Conservation (phyloP, 1,140 invertebrate species). For the Diorhabda sublineata region DNA sequence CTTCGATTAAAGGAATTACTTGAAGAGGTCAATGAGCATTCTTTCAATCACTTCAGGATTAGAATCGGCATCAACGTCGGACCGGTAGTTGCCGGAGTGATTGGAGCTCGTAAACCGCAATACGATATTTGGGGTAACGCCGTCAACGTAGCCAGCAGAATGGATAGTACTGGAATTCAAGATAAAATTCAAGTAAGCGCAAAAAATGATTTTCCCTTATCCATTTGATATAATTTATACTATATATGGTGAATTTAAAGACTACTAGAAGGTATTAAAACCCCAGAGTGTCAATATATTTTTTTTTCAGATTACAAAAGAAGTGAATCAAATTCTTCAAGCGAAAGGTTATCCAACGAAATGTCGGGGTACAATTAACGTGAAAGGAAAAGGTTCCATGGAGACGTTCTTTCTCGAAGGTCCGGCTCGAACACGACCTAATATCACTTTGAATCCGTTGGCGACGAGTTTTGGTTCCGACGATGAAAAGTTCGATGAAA, state of each 20-base stretch:
- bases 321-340: slow-evolving; percentile 74
- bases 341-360: slow-evolving; percentile 69
- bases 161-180: slow-evolving; percentile 79
- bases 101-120: slow-evolving; percentile 87
- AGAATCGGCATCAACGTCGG: slow-evolving; percentile 93
- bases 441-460: slow-evolving; percentile 44
- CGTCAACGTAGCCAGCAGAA: slow-evolving; percentile 87
- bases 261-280: slow-evolving; percentile 52
- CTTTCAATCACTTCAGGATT: slow-evolving; percentile 95
- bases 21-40: slow-evolving; percentile 89
- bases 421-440: slow-evolving; percentile 32
- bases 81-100: slow-evolving; percentile 92
- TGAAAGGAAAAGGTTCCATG: slow-evolving; percentile 94
- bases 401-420: slow-evolving; percentile 84
- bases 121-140: slow-evolving; percentile 95
- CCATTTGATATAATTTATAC: neutral
- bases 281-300: slow-evolving; percentile 55
- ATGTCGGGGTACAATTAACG: slow-evolving; percentile 78
- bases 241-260: neutral
- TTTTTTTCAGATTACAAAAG: slow-evolving; percentile 74
- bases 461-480: slow-evolving; percentile 15
- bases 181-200: slow-evolving; percentile 71
- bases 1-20: slow-evolving; percentile 81
- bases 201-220: neutral
- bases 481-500: slow-evolving; percentile 20